A percentile compares a stretch with the other conserved stretches of the same genome.
These are phyloP conservation scores for Artemia sinica DNA, from an alignment of 2,888 invertebrate species.

Conservation along the genomic window DNA sequence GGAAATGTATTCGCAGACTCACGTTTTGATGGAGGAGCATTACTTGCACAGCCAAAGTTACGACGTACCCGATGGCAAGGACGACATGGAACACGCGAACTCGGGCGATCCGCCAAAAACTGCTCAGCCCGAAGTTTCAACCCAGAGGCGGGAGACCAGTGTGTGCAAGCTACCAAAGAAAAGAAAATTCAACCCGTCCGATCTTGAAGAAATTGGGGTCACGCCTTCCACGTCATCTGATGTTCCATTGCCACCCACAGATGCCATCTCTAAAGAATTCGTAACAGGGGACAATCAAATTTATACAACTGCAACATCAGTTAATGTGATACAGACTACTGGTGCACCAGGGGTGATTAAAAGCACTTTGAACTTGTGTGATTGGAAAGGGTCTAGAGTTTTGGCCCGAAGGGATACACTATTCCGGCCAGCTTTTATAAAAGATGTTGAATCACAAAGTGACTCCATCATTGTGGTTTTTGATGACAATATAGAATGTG, in stretches of 20 bases:
- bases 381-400: constrained; percentile 84
- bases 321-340: background rate
- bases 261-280: constrained; percentile 16
- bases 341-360: constrained; percentile 5
- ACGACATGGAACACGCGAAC: constrained; percentile 1
- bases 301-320: constrained; percentile 5
- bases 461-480: constrained; percentile 68
- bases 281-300: constrained; percentile 1
- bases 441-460: constrained; percentile 45
- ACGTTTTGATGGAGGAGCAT: background rate
- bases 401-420: constrained; percentile 64
- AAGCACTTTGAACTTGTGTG: constrained; percentile 55
- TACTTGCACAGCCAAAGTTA: constrained; percentile 5
- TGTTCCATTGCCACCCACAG: constrained; percentile 16
- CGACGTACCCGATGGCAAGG: constrained; percentile 11
- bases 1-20: background rate
- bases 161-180: constrained; percentile 70
- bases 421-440: constrained; percentile 74
- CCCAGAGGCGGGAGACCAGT: constrained; percentile 18
- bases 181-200: constrained; percentile 64
- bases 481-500: constrained; percentile 48
- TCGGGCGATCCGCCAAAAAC: constrained; percentile 3
- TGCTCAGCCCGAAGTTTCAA: background rate
- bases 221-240: constrained; percentile 21
- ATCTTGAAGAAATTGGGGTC: constrained; percentile 48